phyloP scores from a whole-genome alignment of 2,113 vertebrate species.

The Oncorhynchus clarkii region DNA sequence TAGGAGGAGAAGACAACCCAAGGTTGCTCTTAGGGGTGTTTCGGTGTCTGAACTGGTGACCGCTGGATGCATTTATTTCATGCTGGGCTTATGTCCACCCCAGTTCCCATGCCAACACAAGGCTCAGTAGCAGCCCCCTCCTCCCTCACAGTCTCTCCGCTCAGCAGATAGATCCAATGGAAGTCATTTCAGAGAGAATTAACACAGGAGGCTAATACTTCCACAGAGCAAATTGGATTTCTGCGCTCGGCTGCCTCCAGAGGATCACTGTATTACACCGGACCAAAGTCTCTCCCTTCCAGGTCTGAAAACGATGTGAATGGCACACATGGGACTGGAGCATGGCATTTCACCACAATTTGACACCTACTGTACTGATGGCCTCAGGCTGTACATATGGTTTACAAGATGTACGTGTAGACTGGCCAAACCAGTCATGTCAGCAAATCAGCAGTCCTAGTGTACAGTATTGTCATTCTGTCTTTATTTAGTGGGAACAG shows the following conservation, averaged over 20 bases:
- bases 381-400: too few relatives aligned
- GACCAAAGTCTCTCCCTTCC: constrained; percentile 37
- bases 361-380: too few relatives aligned
- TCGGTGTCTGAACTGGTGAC: neutral
- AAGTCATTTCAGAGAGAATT: constrained; percentile 3
- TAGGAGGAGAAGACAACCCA: neutral
- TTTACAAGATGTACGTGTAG: neutral
- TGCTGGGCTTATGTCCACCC: neutral
- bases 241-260: constrained; percentile 48
- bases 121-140: neutral
- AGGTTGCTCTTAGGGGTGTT: neutral
- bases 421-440: neutral
- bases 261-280: constrained; percentile 42
- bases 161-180: neutral
- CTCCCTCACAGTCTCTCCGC: neutral
- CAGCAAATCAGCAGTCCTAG: too few relatives aligned
- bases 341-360: too few relatives aligned
- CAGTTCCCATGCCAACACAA: neutral
- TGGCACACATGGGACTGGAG: neutral
- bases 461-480: too few relatives aligned
- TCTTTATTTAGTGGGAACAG: too few relatives aligned
- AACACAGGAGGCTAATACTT: constrained; percentile 46
- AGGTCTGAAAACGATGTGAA: neutral
- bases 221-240: constrained; percentile 63
- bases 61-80: neutral